phyloP scores from a whole-genome alignment of 2,113 vertebrate genomes.

The Nothoprocta pentlandii region DNA sequence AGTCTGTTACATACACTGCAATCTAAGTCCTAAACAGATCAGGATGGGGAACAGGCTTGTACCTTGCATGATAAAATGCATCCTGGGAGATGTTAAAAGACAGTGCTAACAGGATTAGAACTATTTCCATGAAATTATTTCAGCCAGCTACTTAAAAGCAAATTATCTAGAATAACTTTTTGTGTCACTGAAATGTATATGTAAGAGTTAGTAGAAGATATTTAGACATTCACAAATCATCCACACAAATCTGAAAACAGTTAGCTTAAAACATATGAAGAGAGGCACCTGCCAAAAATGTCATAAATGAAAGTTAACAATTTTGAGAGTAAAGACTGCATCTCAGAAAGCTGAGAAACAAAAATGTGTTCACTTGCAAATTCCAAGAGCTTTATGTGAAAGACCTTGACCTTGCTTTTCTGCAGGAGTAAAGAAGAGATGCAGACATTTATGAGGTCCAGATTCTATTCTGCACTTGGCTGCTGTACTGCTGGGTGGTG shows the following conservation, averaged over 20 bases:
- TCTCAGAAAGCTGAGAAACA: background rate
- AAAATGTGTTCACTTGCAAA: background rate
- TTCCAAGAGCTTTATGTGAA: background rate
- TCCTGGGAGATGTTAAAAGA: background rate
- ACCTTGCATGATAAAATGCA: background rate
- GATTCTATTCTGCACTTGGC: background rate
- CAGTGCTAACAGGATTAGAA: background rate
- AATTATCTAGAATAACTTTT: background rate
- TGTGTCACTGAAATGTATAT: background rate
- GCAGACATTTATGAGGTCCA: background rate
- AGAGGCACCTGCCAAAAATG: background rate
- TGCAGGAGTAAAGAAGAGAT: background rate
- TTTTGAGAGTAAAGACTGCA: background rate
- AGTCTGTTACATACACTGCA: background rate
- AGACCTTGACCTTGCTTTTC: background rate
- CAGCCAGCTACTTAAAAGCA: background rate
- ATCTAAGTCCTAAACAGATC: too few relatives aligned
- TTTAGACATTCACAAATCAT: background rate
- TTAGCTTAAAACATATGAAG: background rate
- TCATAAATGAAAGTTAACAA: background rate
- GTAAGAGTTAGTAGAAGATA: background rate
- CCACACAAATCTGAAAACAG: background rate
- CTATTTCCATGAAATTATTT: background rate
- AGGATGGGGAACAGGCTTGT: accelerated
- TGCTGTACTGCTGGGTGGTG: background rate